Evolutionary conservation across 1,140 invertebrate genomes (phyloP), one percentile per base, ranked within the genome.

Genomic region (Musca domestica): DNA sequence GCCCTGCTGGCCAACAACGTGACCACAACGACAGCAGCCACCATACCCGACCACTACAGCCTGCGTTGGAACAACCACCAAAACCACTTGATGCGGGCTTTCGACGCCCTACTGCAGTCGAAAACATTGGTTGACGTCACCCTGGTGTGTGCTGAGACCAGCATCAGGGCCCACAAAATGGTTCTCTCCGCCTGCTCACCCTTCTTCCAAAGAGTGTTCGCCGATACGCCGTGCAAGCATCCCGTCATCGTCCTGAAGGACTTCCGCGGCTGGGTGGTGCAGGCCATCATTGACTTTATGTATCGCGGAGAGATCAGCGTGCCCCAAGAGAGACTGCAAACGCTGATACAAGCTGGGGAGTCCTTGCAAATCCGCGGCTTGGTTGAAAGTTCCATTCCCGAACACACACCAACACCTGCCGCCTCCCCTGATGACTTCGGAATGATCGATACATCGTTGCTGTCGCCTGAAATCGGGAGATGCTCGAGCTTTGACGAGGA

Each of bases 51-150:
- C 74, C 92, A 94, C 80, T 95, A 95, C 83, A 94, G 92, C 74
- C 85, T 95, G 70, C 88, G 92, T 83, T 95, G 94, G 94, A 94
- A 95, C 85, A 95, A 95, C 83, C 93, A 95, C 85, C 92, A 93
- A 77, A 88, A 87, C 66, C 92, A 95, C 83, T 89, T 95, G 79
- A 85, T 95, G 70, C 87, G 89, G 70, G 90, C 93, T 17, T 95
- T 96, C 83, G 93, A 95, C 74, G 88, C 90, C 9, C 85, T 95
- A 51, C 85, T 95, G 54, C 90, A 93, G 73, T 90, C 90, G 19
- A 93, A 95, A 81, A 88, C 89, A 3, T 87, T 95, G 49, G 93
- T 95, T 51, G 94, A 95, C 77, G 93, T 95, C 61, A 95, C 93
- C 2, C 85, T 96, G 48, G 92, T 95, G 23, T 95, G 94, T 78